These are phyloP conservation scores for Eurois occulta DNA, from an alignment of 2,888 invertebrate genomes.

Conservation along the genomic window DNA sequence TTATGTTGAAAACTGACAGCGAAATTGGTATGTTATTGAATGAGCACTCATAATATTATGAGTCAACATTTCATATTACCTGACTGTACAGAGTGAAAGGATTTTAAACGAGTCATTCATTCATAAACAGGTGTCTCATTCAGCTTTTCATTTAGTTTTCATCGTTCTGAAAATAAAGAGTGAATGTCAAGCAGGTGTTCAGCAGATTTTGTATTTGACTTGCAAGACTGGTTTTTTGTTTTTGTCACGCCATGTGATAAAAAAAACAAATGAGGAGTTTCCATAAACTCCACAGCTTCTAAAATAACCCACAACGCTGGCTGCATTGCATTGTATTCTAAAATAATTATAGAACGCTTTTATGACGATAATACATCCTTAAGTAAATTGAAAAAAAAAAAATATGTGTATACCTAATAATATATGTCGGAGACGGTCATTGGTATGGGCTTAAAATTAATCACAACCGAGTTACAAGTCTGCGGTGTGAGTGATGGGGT, in stretches of 20 bases:
- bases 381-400: too few species aligned
- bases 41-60: slow-evolving; percentile 47
- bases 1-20: slow-evolving; percentile 2
- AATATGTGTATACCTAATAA: too few species aligned
- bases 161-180: slow-evolving; percentile 17
- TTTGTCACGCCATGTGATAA: background rate
- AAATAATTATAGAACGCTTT: too few species aligned
- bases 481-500: too few species aligned
- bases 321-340: too few species aligned
- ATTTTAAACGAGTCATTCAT: slow-evolving; percentile 45
- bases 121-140: slow-evolving; percentile 50
- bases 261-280: background rate
- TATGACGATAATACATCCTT: too few species aligned
- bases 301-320: too few species aligned
- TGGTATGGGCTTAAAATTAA: too few species aligned
- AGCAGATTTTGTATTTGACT: background rate
- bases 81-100: slow-evolving; percentile 35
- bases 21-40: slow-evolving; percentile 7
- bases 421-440: too few species aligned
- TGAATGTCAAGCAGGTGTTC: slow-evolving; percentile 36
- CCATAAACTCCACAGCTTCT: too few species aligned
- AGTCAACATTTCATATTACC: slow-evolving; percentile 38
- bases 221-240: background rate
- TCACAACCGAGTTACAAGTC: too few species aligned
- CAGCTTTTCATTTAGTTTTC: slow-evolving; percentile 14